Base-by-base conservation (phyloP, 2,113 vertebrate genomes). In the Toxotes chatareus region DNA sequence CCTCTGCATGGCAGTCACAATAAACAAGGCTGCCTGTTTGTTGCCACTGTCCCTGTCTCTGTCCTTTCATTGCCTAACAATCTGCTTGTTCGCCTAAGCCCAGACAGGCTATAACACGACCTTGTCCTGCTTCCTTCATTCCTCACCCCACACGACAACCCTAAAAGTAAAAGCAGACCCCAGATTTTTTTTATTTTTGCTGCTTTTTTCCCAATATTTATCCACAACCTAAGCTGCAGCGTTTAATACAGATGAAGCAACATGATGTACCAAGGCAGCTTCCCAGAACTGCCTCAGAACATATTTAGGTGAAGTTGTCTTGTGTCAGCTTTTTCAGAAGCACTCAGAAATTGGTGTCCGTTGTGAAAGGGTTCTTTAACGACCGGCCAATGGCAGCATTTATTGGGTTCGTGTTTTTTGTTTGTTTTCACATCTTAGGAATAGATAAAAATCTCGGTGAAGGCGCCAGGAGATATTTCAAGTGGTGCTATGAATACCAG, bases 371-470 rank as follows among this genome's bases (percentile, higher is more conserved):
- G 10, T 51, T 59, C 69, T 79, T 90, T 65, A 55, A 73, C 32
- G 38, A 75, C 64, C 32, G 31, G 51, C 84, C 71, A 83, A 63
- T 63, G 74, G 76, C 82, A 40, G 82, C 67, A 81, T 89, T 88
- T 92, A 86, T 82, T 70, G 73, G 80, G 67, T 78, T 80, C 61
- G 0, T 76, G 80, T 83, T 89, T 90, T 82, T 76, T 72, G 80
- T 93, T 91, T 93, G 77, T 90, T 93, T 86, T 92, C 80, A 80
- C 82, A 70, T 89, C 85, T 88, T 71, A 79, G 80, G 76, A 81
- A 76, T 46, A 88, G 90, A 93, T 88, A 84, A 76, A 89, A 91
- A 94, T 93, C 92, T 90, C 57, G 53, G 83, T 12, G 36, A 57
- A 62, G 91, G 88, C 87, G 86, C 88, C 91, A 84, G 79, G 59